Percentiles rank a stretch among this genome's conserved stretches.
phyloP scores from a whole-genome alignment of 2,797 vertebrate genomes.

The Pterois miles region DNA sequence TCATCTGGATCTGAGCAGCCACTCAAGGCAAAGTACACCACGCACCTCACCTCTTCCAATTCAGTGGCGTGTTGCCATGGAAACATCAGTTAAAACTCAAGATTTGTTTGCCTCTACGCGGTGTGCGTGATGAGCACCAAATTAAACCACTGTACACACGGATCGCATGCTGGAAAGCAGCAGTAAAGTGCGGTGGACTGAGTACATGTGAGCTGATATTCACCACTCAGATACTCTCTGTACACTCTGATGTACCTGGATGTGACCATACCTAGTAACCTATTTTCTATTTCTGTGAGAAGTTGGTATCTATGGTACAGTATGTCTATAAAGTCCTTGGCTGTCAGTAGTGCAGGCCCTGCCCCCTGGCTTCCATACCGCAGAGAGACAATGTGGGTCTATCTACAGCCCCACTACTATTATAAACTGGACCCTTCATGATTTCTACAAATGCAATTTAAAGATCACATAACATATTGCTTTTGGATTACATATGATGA shows the following conservation, averaged over 20 bases:
- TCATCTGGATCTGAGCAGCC: conserved; percentile 70
- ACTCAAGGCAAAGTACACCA: conserved; percentile 71
- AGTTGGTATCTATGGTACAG: not conserved
- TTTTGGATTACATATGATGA: too few species aligned
- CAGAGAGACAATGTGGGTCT: not conserved
- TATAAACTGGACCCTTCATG: not conserved
- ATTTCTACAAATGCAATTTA: not conserved
- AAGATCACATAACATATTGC: too few species aligned
- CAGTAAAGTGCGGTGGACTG: conserved; percentile 26
- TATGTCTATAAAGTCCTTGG: not conserved
- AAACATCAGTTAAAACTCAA: conserved; percentile 72
- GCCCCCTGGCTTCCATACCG: not conserved
- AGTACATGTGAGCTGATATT: conserved; percentile 44
- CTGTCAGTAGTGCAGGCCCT: not conserved
- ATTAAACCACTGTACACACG: conserved; percentile 46
- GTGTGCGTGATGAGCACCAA: conserved; percentile 57
- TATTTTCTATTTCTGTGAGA: not conserved
- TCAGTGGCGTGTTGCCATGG: conserved; percentile 74
- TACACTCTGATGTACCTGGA: not conserved
- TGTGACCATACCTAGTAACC: not conserved
- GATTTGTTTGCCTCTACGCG: conserved; percentile 51
- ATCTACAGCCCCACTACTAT: not conserved
- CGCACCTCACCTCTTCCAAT: conserved; percentile 60
- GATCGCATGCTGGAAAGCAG: conserved; percentile 38
- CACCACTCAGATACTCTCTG: conserved; percentile 1